These are phyloP conservation scores for Mus minutoides DNA, from an alignment of 2,797 vertebrate species.

Conservation along the genomic window DNA sequence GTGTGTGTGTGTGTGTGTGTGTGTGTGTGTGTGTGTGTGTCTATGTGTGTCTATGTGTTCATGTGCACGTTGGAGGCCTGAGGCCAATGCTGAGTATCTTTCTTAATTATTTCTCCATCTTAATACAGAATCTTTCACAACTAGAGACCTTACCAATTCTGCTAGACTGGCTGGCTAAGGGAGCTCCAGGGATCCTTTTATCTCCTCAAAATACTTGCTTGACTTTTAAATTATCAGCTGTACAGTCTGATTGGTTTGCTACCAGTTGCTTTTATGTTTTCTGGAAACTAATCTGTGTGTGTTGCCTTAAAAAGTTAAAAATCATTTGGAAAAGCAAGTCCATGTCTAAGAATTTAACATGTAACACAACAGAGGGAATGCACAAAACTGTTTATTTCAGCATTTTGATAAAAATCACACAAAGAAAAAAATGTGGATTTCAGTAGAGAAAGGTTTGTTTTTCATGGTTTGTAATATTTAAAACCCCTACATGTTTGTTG, in stretches of 20 bases:
- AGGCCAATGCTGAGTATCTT: background rate
- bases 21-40: background rate
- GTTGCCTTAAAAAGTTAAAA: background rate
- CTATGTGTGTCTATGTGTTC: too few species aligned
- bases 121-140: background rate
- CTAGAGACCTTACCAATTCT: background rate
- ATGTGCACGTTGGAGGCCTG: background rate
- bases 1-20: background rate
- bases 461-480: background rate
- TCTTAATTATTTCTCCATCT: background rate
- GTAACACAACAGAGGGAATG: background rate
- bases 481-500: background rate
- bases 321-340: slow-evolving; percentile 28
- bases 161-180: background rate
- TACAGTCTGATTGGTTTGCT: background rate
- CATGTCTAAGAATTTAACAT: background rate
- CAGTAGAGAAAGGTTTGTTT: background rate
- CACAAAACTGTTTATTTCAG: background rate
- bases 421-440: background rate
- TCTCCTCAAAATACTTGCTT: background rate
- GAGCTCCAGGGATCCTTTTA: background rate
- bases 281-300: background rate
- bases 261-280: background rate
- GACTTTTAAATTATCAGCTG: background rate
- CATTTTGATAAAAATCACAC: slow-evolving; percentile 38